phyloP scores from a whole-genome alignment of 1,140 invertebrate species.

The Drosophila sproati region DNA sequence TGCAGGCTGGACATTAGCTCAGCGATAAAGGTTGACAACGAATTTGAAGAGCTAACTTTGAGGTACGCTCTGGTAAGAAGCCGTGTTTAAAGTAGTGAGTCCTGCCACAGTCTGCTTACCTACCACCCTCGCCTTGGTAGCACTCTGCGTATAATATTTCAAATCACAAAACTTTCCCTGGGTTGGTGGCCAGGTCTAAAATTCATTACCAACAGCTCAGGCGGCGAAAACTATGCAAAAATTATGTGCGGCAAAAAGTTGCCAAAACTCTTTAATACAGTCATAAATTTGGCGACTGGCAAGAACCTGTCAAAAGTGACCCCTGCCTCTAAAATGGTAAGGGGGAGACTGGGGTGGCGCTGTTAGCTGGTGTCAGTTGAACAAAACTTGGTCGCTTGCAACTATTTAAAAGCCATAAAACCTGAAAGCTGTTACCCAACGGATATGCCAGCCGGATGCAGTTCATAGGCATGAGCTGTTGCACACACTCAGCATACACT shows the following conservation, averaged over 20 bases:
- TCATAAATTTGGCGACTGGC: slow-evolving; percentile 75
- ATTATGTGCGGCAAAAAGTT: slow-evolving; percentile 64
- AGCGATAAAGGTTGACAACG: neutral
- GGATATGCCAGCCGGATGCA: slow-evolving; percentile 78
- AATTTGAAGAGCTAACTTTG: neutral
- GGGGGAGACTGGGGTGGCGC: too few species aligned
- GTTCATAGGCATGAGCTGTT: slow-evolving; percentile 74
- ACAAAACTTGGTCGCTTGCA: slow-evolving; percentile 36
- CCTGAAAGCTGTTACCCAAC: slow-evolving; percentile 79
- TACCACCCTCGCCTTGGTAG: neutral
- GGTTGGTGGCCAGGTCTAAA: neutral
- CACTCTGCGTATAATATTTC: neutral
- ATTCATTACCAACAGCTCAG: slow-evolving; percentile 33
- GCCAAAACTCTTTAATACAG: slow-evolving; percentile 70
- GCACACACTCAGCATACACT: neutral
- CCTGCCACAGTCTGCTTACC: too few species aligned
- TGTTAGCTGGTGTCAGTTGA: neutral
- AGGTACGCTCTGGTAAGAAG: neutral
- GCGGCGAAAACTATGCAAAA: slow-evolving; percentile 74
- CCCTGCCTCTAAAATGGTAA: neutral
- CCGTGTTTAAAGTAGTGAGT: neutral
- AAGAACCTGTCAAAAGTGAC: slow-evolving; percentile 60
- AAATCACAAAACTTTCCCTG: slow-evolving; percentile 27
- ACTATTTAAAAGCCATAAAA: slow-evolving; percentile 83
- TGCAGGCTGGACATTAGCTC: neutral